A percentile compares a stretch with the other conserved stretches of the same genome.
These are phyloP conservation scores for Drosophila auraria DNA, from an alignment of 1,140 invertebrate genomes.

Conservation along the genomic window DNA sequence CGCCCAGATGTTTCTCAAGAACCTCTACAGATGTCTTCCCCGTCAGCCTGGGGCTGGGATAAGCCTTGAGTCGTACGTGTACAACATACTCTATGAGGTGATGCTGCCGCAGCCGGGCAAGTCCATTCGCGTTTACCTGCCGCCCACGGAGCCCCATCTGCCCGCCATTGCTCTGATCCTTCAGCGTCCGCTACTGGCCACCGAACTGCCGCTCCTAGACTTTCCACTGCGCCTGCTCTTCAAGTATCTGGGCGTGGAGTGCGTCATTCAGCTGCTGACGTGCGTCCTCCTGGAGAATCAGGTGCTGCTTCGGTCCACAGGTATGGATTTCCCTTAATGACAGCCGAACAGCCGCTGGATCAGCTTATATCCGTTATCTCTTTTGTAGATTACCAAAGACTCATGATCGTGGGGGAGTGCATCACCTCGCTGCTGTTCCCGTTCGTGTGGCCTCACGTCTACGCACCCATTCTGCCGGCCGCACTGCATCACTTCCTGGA, in stretches of 20 bases:
- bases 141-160: conserved; percentile 90
- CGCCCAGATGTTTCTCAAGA: conserved; percentile 93
- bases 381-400: conserved; percentile 93
- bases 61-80: conserved; percentile 96
- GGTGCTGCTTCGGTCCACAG: conserved; percentile 95
- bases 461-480: conserved; percentile 98
- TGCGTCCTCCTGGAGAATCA: conserved; percentile 98
- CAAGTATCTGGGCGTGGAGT: conserved; percentile 93
- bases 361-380: neutral
- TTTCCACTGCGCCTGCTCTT: conserved; percentile 96
- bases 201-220: conserved; percentile 97
- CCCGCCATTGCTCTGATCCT: conserved; percentile 88
- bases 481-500: conserved; percentile 98
- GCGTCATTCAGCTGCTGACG: conserved; percentile 96
- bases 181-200: conserved; percentile 89
- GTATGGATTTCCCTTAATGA: conserved; percentile 85
- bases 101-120: conserved; percentile 94
- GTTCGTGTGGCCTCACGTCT: conserved; percentile 99
- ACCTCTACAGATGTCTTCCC: conserved; percentile 93
- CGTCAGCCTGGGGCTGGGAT: conserved; percentile 89
- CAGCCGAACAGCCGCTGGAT: no score
- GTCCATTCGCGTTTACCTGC: conserved; percentile 93
- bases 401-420: conserved; percentile 99
- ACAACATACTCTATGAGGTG: conserved; percentile 97
- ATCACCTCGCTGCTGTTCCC: conserved; percentile 96